A percentile compares a stretch with the other conserved stretches of the same genome.
These are phyloP conservation scores for Trichogramma pretiosum DNA, from an alignment of 1,140 invertebrate genomes.

Conservation along the genomic window DNA sequence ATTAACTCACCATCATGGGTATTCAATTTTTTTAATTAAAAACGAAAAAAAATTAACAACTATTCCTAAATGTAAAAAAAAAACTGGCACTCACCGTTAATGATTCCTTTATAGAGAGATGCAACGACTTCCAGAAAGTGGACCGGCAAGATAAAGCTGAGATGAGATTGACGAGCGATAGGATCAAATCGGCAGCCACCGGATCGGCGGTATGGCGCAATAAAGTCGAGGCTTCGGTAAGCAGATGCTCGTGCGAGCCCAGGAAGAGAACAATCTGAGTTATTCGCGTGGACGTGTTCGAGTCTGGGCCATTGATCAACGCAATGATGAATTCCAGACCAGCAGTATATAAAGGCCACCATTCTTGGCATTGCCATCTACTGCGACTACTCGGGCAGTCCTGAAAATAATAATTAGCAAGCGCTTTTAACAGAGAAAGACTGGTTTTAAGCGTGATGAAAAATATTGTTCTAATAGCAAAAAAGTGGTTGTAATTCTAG, in stretches of 20 bases:
- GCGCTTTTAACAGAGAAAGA: too few relatives aligned
- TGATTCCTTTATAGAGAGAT: slow-evolving; percentile 34
- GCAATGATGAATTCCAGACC: slow-evolving; percentile 39
- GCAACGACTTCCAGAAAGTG: slow-evolving; percentile 36
- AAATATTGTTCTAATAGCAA: too few relatives aligned
- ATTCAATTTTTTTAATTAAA: too few relatives aligned
- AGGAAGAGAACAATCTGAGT: slow-evolving; percentile 28
- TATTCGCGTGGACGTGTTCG: slow-evolving; percentile 26
- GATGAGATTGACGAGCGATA: slow-evolving; percentile 40
- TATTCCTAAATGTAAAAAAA: too few relatives aligned
- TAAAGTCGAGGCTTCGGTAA: slow-evolving; percentile 37
- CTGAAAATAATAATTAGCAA: slow-evolving; percentile 20
- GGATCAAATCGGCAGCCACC: slow-evolving; percentile 39
- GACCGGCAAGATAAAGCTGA: slow-evolving; percentile 31
- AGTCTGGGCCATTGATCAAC: slow-evolving; percentile 28
- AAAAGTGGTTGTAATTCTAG: too few relatives aligned
- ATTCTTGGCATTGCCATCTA: slow-evolving; percentile 40
- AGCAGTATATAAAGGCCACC: slow-evolving; percentile 41
- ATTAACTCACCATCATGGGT: too few relatives aligned
- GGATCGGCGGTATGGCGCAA: slow-evolving; percentile 40
- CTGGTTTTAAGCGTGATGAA: too few relatives aligned
- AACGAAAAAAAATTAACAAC: slow-evolving; percentile 6
- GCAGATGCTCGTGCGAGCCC: slow-evolving; percentile 38
- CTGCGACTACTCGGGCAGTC: slow-evolving; percentile 24
- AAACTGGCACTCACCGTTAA: slow-evolving; percentile 30